Evolutionary conservation across 2,888 invertebrate species (phyloP).

Genomic region (Calameuta filiformis): DNA sequence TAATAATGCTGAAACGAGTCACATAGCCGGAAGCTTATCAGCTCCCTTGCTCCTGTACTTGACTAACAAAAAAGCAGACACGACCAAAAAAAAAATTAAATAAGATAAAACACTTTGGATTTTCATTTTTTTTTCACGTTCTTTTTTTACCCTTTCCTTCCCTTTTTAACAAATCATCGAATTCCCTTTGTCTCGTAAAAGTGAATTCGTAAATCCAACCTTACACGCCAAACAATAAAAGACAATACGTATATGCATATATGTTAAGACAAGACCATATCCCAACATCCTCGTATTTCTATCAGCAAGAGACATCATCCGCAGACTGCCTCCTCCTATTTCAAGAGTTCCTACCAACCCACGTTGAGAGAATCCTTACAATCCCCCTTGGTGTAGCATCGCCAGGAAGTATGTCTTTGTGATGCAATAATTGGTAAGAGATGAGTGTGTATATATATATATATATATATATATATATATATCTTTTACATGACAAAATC

Average conservation of each 20-base stretch:
- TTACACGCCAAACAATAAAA: not conserved
- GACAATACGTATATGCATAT: not conserved
- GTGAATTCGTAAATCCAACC: not conserved
- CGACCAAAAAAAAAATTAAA: not conserved
- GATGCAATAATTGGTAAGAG: not conserved
- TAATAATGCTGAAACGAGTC: constrained; percentile 1
- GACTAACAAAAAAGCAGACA: not conserved
- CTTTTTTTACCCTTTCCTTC: not conserved
- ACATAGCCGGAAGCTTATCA: constrained; percentile 11
- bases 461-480: too few relatives aligned
- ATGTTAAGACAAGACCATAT: not conserved
- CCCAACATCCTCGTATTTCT: not conserved
- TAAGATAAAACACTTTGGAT: not conserved
- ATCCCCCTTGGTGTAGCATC: not conserved
- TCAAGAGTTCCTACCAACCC: not conserved
- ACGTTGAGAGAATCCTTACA: not conserved
- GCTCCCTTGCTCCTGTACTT: not conserved
- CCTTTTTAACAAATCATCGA: not conserved
- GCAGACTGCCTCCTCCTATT: not conserved
- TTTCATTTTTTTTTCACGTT: not conserved
- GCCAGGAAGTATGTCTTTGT: not conserved
- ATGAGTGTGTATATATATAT: not conserved
- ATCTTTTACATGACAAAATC: not conserved
- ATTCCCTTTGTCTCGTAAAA: not conserved
- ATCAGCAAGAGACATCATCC: not conserved